Percentiles rank a stretch among this genome's conserved stretches.
Evolutionary conservation across 1,140 invertebrate genomes (phyloP).

Genomic region (Aphis craccivora): DNA sequence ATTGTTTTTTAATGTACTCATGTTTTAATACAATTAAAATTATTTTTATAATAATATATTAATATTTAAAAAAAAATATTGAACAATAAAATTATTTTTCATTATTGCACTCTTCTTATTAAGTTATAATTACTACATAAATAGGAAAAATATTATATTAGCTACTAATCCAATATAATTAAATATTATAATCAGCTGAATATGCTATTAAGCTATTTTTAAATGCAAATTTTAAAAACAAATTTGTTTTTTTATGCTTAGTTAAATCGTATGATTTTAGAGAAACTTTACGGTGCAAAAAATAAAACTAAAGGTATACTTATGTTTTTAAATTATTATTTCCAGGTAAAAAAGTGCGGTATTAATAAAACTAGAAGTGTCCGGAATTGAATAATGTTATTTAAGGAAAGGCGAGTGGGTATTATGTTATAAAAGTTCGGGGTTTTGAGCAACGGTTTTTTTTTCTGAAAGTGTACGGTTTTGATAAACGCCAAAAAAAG

Average conservation of each 20-base stretch:
- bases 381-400: constrained; percentile 4
- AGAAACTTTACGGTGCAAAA: not conserved
- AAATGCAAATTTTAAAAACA: not conserved
- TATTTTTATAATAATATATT: too few species aligned
- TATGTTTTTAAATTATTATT: not conserved
- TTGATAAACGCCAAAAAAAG: not conserved
- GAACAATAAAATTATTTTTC: too few species aligned
- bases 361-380: constrained; percentile 8
- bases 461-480: not conserved
- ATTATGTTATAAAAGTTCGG: not conserved
- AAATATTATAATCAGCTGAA: not conserved
- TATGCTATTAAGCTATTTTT: not conserved
- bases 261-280: not conserved
- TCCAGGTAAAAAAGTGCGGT: not conserved
- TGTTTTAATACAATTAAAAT: not conserved
- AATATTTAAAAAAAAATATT: too few species aligned
- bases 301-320: not conserved
- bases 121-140: not conserved
- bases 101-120: not conserved
- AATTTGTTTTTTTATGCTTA: not conserved
- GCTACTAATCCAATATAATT: not conserved
- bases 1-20: not conserved
- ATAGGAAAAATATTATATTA: not conserved
- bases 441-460: not conserved
- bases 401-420: not conserved